Base-by-base conservation (phyloP, 2,113 vertebrate species). In the Salvelinus fontinalis region DNA sequence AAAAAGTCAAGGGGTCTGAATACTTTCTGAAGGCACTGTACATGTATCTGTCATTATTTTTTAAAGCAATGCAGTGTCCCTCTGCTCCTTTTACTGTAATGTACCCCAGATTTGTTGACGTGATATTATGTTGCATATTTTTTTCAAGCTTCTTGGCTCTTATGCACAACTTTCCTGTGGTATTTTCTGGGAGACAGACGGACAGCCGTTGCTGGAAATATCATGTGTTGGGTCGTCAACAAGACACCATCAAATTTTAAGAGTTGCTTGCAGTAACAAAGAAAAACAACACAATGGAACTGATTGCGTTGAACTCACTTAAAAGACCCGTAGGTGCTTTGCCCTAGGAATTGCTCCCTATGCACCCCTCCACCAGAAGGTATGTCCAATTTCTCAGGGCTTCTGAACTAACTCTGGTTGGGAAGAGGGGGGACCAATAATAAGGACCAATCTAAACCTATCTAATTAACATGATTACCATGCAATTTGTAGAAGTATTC, bases 271-370 rank as follows among this genome's bases (percentile, higher is more conserved):
- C 31, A 22, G 77, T 75, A 76, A 44, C 78, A 75, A 68, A 26
- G 1, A 26, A 26, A 77, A 68, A 39, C n/a, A 71, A 59, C 74
- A 75, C 57, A 54, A 6, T 60, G 68, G 71, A 70, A 65, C 57
- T 67, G 77, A 83, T 83, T 67, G 75, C 68, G 51, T 71, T 81
- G 48, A 71, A 67, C 79, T 83, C 71, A 68, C 70, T 60, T 27
- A 83, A 76, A 75, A 77, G 26, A 75, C 77, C 77, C 74, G 11
- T 39, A 75, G 62, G 72, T 77, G 48, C 77, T 60, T 71, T 79
- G 76, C 59, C 34, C 64, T 29, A 75, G 54, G 75, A 86, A 84
- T 67, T 59, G 49, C 8, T 73, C 48, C 78, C 68, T 44, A 44
- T 44, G 39, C 39, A 44, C 39, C 44, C 5, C 31, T 64, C 29